Evolutionary conservation across 92 coral and sea anemone species (phyloP), one percentile per base, ranked within the genome.

Genomic region (Porites divaricata): DNA sequence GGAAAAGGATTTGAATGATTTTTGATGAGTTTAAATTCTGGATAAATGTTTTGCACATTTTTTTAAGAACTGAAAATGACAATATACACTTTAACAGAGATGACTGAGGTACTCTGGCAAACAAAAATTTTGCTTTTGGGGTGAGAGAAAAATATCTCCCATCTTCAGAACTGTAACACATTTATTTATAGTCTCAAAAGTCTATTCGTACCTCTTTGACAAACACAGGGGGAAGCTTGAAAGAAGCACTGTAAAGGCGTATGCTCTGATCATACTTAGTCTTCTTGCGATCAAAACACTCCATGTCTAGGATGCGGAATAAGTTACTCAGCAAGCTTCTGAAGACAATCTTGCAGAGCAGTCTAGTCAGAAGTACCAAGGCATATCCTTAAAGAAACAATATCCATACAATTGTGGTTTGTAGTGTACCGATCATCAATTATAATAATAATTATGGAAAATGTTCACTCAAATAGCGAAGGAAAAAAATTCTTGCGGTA

Each of bases 141-240:
- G 45, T 2, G 0, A 35, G 45, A 35, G 45, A 35, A 35, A 35
- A 35, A 35, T 35, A 35, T 4, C 45, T 35, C 45, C 45, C 45
- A 35, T 35, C 45, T 35, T 35, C 45, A 35, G 45, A 35, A 35
- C 45, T 6, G 4, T 35, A 35, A 35, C 45, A 35, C 45, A 35
- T 4, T 35, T 35, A 35, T 35, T 5, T 35, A 6, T 35, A 35
- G 45, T 35, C 45, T 35, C 45, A 35, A 5, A 35, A 35, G 45
- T 35, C 45, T 35, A 49, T n/a, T 76, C 95, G 72, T 54, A 91
- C 98, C 96, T 86, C 23, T 25, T 50, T 87, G 35, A 73, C 79
- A 68, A 86, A 83, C 61, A 96, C 88, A 9, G 99, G 99, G 28
- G 99, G 96, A n/a, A 96, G 93, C 81, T 89, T 95, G 77, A 96